A percentile compares a stretch with the other conserved stretches of the same genome.
These are phyloP conservation scores for Lutjanus erythropterus DNA, from an alignment of 2,113 vertebrate species.

Conservation along the genomic window DNA sequence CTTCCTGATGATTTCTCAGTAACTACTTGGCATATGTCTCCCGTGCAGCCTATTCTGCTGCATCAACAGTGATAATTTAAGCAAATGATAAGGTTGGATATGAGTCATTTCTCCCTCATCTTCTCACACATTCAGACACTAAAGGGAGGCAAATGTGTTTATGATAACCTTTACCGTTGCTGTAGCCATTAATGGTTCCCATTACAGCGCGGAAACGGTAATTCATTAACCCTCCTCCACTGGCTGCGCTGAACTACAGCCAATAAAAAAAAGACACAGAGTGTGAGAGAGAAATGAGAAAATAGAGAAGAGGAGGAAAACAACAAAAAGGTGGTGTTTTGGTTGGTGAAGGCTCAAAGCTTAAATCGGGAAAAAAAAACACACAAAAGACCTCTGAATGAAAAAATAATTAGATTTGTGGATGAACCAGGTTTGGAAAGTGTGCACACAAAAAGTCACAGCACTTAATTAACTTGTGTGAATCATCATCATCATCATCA, in stretches of 20 bases:
- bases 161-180: slow-evolving; percentile 67
- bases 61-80: slow-evolving; percentile 50
- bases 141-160: slow-evolving; percentile 63
- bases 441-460: not conserved
- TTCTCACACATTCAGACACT: slow-evolving; percentile 41
- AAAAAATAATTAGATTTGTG: not conserved
- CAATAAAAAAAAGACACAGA: slow-evolving; percentile 32
- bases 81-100: slow-evolving; percentile 52
- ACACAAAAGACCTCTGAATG: not conserved
- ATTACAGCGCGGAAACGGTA: slow-evolving; percentile 57
- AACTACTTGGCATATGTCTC: slow-evolving; percentile 7
- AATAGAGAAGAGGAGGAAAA: not conserved
- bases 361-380: not conserved
- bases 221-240: slow-evolving; percentile 62
- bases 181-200: slow-evolving; percentile 52
- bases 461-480: not conserved
- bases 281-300: not conserved
- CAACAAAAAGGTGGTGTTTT: not conserved
- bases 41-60: slow-evolving; percentile 13
- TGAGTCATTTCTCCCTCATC: slow-evolving; percentile 48
- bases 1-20: slow-evolving; percentile 5
- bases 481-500: not conserved
- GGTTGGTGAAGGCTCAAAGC: not conserved
- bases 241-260: slow-evolving; percentile 12
- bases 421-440: not conserved